Conservation (phyloP, 1,140 invertebrate species). For the Drosophila malerkotliana region DNA sequence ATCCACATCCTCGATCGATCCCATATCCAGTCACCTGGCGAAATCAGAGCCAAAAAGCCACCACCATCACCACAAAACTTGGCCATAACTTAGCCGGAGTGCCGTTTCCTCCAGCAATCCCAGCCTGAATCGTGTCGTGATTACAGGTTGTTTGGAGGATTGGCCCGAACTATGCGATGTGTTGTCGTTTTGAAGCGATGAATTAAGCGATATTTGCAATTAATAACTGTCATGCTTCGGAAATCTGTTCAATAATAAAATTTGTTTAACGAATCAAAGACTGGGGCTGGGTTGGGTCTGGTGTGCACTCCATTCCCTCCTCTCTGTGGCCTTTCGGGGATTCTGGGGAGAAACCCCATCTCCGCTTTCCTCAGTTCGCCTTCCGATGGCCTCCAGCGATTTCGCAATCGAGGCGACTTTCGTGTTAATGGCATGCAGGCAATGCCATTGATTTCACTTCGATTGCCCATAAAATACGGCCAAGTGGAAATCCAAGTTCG, state of each 20-base stretch:
- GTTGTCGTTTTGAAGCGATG: constrained; percentile 82
- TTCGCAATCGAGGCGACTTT: constrained; percentile 71
- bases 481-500: constrained; percentile 59
- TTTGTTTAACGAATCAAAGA: constrained; percentile 81
- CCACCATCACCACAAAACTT: constrained; percentile 4
- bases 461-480: constrained; percentile 80
- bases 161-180: constrained; percentile 69
- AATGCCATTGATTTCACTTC: constrained; percentile 82
- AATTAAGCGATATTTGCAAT: constrained; percentile 83
- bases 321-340: constrained; percentile 10
- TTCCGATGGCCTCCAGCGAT: constrained; percentile 65
- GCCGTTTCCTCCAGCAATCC: constrained; percentile 14
- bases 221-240: constrained; percentile 81
- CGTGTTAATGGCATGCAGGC: constrained; percentile 82
- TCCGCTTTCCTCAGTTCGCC: constrained; percentile 10
- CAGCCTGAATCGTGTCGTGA: constrained; percentile 70
- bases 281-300: constrained; percentile 9
- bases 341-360: constrained; percentile 21
- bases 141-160: constrained; percentile 76
- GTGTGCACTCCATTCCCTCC: background rate
- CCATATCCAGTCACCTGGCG: constrained; percentile 17
- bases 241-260: constrained; percentile 81
- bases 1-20: constrained; percentile 7
- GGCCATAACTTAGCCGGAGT: constrained; percentile 34
- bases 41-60: constrained; percentile 48